Evolutionary conservation across 2,888 invertebrate genomes (phyloP), one percentile per base, ranked within the genome.

Genomic region (Limnephilus marmoratus): DNA sequence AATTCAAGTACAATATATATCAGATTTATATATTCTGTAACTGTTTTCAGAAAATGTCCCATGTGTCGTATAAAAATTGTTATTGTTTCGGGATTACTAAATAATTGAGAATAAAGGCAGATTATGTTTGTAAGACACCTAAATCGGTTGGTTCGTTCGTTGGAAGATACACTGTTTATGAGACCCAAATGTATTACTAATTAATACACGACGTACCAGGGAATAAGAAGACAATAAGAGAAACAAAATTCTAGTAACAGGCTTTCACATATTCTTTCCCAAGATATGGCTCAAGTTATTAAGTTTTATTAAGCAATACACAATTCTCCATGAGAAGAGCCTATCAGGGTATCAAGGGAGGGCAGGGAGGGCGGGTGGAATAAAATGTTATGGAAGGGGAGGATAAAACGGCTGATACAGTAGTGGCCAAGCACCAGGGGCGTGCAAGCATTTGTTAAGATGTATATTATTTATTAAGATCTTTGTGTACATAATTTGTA

Each of bases 261-360:
- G 68, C 31, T 34, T 82, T 82, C 15, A 82, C 82, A 82, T 34
- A 34, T 82, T 82, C 82, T 82, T 31, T 82, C 82, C 82, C 18
- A 13, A 34, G 82, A 82, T 31, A 18, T 82, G 34, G 31, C 29
- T 34, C 34, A 53, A 24, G 88, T 53, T 88, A 88, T 88, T 88
- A 88, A 88, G 31, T 88, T 88, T 88, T 88, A 88, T 88, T 88
- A 53, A 88, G 88, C 53, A 68, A 68, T 88, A 88, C 29, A 88
- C 88, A 88, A 88, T 53, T 68, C 88, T 53, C 49, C 53, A 68
- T 24, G 88, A 88, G 37, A 68, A 53, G 31, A 31, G 88, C 53
- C 88, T 37, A 53, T 68, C 88, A 68, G 68, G 37, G 49, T 49
- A 49, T 49, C 15, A 49, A 15, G 49, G 49, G 49, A 49, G 49